phyloP scores from a whole-genome alignment of 2,797 vertebrate genomes.

The Chaetodon trifasciatus region DNA sequence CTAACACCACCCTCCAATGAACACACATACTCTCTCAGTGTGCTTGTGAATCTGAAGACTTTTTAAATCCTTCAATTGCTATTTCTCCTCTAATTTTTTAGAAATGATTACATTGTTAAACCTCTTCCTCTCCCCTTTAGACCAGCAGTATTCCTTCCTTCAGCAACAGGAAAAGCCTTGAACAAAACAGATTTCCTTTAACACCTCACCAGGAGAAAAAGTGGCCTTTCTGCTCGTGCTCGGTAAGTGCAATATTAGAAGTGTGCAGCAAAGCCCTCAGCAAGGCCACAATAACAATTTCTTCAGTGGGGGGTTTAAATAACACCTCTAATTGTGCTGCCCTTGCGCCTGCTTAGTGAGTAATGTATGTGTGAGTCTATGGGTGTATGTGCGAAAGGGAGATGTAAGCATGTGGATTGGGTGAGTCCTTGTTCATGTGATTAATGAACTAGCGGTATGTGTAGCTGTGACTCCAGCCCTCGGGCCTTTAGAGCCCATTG shows the following conservation, averaged over 20 bases:
- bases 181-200: background rate
- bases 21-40: background rate
- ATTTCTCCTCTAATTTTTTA: background rate
- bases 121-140: background rate
- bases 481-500: slow-evolving; percentile 29
- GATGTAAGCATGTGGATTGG: slow-evolving; percentile 32
- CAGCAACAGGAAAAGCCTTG: slow-evolving; percentile 4
- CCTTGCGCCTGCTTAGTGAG: slow-evolving; percentile 27
- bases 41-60: background rate
- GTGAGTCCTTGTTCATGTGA: slow-evolving; percentile 39
- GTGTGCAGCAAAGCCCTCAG: background rate
- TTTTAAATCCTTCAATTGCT: background rate
- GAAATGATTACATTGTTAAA: background rate
- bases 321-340: slow-evolving; percentile 36
- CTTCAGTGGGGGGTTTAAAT: slow-evolving; percentile 13
- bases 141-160: background rate
- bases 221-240: background rate
- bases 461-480: slow-evolving; percentile 28
- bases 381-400: background rate
- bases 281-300: slow-evolving; percentile 6
- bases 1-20: background rate
- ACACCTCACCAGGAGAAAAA: background rate
- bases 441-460: slow-evolving; percentile 57
- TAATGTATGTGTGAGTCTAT: slow-evolving; percentile 9
- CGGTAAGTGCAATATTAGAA: background rate